phyloP scores from a whole-genome alignment of 2,113 vertebrate genomes.

The Pseudopodoces humilis region DNA sequence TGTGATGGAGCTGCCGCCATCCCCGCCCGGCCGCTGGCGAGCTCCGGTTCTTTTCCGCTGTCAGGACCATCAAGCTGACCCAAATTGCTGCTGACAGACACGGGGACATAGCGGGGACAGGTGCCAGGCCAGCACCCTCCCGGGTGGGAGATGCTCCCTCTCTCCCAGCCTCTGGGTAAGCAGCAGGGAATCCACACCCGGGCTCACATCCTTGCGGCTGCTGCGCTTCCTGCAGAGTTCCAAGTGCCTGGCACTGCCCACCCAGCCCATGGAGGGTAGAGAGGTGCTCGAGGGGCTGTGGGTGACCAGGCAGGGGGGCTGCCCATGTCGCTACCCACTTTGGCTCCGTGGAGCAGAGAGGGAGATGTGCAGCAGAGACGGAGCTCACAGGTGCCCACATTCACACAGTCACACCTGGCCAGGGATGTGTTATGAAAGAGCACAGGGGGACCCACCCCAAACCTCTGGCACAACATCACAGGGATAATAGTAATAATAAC shows the following conservation, averaged over 20 bases:
- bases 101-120: not conserved
- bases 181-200: not conserved
- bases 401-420: constrained; percentile 18
- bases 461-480: constrained; percentile 51
- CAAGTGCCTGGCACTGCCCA: not conserved
- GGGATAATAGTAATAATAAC: not conserved
- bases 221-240: not conserved
- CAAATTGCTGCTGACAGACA: not conserved
- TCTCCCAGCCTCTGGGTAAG: not conserved
- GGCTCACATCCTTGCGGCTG: not conserved
- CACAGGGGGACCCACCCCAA: not conserved
- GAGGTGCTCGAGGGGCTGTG: not conserved
- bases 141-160: not conserved
- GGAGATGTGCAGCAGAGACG: accelerated
- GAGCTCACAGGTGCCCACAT: not conserved
- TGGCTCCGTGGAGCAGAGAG: not conserved
- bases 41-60: not conserved
- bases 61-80: not conserved
- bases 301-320: not conserved
- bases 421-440: not conserved
- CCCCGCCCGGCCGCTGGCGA: not conserved
- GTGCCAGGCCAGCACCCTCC: not conserved
- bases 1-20: not conserved
- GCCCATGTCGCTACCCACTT: accelerated
- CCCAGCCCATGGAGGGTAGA: not conserved